Base-by-base conservation (phyloP, 2,113 vertebrate species). In the Pomatostomus ruficeps region DNA sequence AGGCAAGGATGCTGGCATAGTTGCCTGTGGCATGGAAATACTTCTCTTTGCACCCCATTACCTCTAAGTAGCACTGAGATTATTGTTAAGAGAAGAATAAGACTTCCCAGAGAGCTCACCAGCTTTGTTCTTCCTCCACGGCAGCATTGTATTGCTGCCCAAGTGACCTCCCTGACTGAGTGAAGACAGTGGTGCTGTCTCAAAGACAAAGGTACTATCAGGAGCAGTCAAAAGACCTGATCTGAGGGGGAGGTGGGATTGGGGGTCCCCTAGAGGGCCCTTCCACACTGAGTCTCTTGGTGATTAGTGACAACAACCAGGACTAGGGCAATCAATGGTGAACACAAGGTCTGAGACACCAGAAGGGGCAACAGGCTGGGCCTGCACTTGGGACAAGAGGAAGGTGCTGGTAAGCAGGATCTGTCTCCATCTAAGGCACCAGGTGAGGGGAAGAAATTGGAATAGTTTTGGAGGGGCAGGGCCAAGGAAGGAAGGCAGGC, bases 71-170 rank as follows among this genome's bases (percentile, higher is more conserved):
- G 22, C 8, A 11, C 28, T 49, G 49, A 35, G 11, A 12, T 42
- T 61, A 22, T 14, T 43, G 4, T 24, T 24, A 61, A 63, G 17
- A n/a, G 19, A 61, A 81, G 18, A n/a, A 57, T 48, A 91, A 80
- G 65, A 46, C 28, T 80, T 40, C 40, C 33, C 14, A 14, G 58
- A 68, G 21, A 57, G 23, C 22, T 78, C 57, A 43, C 12, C 70
- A 71, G 70, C 22, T 77, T 70, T 49, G 11, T n/a, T 76, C 14
- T 46, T 88, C n/a, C 19, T 78, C 22, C 19, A 11, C 33, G 40
- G 24, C 28, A 48, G 33, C 7, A 14, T 3, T 24, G 0, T 14
- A 6, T 38, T 35, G 23, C 16, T 2, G 1, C 28, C 61, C 36
- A 54, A 43, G 57, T 10, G 14, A 7, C 14, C n/a, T 74, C 73